A percentile compares a stretch with the other conserved stretches of the same genome.
Evolutionary conservation across 2,888 invertebrate species (phyloP).

Genomic region (Eupithecia tripunctaria): DNA sequence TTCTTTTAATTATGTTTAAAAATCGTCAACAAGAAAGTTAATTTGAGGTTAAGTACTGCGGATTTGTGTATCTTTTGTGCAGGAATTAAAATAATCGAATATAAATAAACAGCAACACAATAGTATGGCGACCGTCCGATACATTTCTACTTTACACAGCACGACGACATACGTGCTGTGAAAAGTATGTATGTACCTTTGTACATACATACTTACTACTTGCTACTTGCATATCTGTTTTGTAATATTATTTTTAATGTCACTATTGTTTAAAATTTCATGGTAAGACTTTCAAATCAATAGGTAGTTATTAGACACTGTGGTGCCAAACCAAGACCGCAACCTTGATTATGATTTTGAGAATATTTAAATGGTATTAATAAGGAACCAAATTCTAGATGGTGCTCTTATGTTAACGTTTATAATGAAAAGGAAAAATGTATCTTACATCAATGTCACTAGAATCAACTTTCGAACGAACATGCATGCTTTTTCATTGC

Average conservation of each 20-base stretch:
- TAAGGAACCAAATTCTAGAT: conserved; percentile 59
- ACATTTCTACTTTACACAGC: no score
- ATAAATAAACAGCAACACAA: no score
- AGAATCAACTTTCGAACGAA: conserved; percentile 31
- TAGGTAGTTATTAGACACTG: background rate
- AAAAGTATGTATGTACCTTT: no score
- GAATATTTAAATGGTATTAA: conserved; percentile 44
- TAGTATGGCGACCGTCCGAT: no score
- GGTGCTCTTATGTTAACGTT: conserved; percentile 56
- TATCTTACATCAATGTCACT: conserved; percentile 32
- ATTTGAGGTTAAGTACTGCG: no score
- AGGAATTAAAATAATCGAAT: no score
- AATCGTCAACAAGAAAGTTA: no score
- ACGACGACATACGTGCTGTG: no score
- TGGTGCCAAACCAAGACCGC: conserved; percentile 35
- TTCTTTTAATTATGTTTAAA: no score
- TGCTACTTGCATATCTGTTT: no score
- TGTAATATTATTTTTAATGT: background rate
- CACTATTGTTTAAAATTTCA: background rate
- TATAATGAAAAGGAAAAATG: conserved; percentile 30
- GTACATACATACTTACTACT: no score
- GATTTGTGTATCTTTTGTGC: no score
- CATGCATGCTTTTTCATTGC: conserved; percentile 20
- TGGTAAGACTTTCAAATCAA: background rate
- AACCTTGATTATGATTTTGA: conserved; percentile 45